Evolutionary conservation across 1,140 invertebrate species (phyloP), one percentile per base, ranked within the genome.

Genomic region (Drosophila punjabiensis): DNA sequence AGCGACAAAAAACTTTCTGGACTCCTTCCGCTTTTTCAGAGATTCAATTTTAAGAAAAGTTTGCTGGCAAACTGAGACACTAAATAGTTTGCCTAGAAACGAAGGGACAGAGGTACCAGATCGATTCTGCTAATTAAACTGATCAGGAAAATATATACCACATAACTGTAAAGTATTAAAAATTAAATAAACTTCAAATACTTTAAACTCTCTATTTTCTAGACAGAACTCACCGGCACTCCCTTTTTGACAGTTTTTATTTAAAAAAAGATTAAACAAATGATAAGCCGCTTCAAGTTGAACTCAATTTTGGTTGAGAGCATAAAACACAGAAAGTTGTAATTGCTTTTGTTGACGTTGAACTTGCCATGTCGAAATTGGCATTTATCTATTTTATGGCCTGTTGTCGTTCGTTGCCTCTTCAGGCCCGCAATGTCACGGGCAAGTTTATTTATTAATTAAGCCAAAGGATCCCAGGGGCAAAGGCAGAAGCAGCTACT

Each of bases 381-480:
- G 74, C 76, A 78, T 79, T 89, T 76, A 89, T 81, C 63, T 55
- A 58, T 64, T 85, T 85, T 50, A 89, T 81, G 69, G 18, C 28
- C 64, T 43, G 45, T 59, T 53, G 41, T 39, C 9, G 28, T 16
- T 18, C 5, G 4, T 7, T 30, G 18, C 24, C n/a, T 35, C 20
- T 41, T 41, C 11, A 30, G 14, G 33, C 24, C 56, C 5, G 13
- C 14, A 24, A 74, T 20, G 16, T 37, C 63, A 65, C 13, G 28
- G 59, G 37, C 20, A 20, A 87, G 79, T 79, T 59, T 75, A 71
- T 89, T 71, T 88, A 89, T 75, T 84, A 84, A 88, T 89, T 89
- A 89, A 81, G 81, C 53, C 55, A 35, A 35, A 45, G 28, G 37
- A 14, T 5, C 5, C 35, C 35, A 24, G 24, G 24, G 24, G 24